Evolutionary conservation across 2,113 vertebrate species (phyloP), one percentile per base, ranked within the genome.

Genomic region (Piaya cayana): DNA sequence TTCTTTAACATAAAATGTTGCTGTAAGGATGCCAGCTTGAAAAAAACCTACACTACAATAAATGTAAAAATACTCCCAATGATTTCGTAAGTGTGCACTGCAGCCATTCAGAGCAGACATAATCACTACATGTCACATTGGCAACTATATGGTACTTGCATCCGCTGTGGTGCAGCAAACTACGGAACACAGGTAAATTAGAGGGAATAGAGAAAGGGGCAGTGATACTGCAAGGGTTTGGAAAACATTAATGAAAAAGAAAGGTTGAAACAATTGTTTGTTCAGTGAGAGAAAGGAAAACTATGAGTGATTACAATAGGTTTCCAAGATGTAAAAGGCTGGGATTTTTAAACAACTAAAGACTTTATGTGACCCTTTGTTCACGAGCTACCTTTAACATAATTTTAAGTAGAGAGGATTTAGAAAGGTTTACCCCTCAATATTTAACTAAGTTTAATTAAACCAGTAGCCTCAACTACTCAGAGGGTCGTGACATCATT

Each of bases 361-460:
- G 42, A 26, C 9, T 34, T 67, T 12, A 67, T 4, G 0, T 2
- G 7, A 75, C 23, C 64, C n/a, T 92, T 63, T 34, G 21, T 20
- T 50, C 60, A 17, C 0, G 0, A 22, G 67, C 4, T 50, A 52
- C 26, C 20, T 50, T 0, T 2, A 92, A 70, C 0, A 0, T 29
- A 45, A 36, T 29, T 78, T 88, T 82, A 27, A 49, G 30, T 5
- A 12, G 37, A n/a, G 30, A 94, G 4, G 2, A 78, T 14, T 74
- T 72, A 45, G 32, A 39, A 39, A 39, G 39, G 39, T 39, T 39
- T 39, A 39, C 39, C 9, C 39, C 39, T 39, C 39, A 39, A 39
- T 39, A 39, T 39, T 39, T 39, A 39, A 39, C 39, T 39, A 86
- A 23, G 34, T 42, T 17, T 26, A 83, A 74, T 39, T 47, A 70